Percentiles rank a stretch among this genome's conserved stretches.
These are phyloP conservation scores for Drosophila pachea DNA, from an alignment of 1,140 invertebrate genomes.

Conservation along the genomic window DNA sequence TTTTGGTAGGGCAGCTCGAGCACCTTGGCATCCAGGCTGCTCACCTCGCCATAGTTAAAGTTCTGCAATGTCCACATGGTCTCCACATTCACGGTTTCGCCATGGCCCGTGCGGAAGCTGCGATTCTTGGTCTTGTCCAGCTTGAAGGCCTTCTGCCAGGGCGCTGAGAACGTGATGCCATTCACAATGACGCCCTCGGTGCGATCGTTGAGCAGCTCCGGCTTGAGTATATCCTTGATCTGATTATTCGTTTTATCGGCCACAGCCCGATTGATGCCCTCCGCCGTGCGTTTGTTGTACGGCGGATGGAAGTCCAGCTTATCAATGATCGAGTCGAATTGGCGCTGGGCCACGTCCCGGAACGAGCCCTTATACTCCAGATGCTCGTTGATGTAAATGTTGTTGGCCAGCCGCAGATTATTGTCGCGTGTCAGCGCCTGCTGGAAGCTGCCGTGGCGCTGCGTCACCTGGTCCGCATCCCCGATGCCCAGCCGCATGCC, in stretches of 20 bases:
- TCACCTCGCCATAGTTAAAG: conserved; percentile 67
- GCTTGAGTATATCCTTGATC: conserved; percentile 61
- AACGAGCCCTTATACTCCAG: conserved; percentile 73
- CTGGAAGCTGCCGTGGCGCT: conserved; percentile 64
- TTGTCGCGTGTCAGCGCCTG: conserved; percentile 66
- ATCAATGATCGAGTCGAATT: conserved; percentile 73
- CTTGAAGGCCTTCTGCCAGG: conserved; percentile 71
- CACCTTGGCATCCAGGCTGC: conserved; percentile 67
- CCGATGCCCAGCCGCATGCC: conserved; percentile 62
- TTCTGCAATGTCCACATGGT: conserved; percentile 75
- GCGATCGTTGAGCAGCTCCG: conserved; percentile 67
- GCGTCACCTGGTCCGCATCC: conserved; percentile 66
- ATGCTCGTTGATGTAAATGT: conserved; percentile 75
- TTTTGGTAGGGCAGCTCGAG: conserved; percentile 74
- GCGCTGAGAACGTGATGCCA: conserved; percentile 55
- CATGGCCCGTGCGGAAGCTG: conserved; percentile 57
- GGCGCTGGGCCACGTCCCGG: conserved; percentile 66
- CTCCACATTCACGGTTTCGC: conserved; percentile 64
- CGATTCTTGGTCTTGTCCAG: conserved; percentile 60
- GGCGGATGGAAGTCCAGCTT: conserved; percentile 76
- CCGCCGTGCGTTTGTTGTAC: conserved; percentile 73
- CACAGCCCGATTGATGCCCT: conserved; percentile 66
- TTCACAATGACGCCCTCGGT: conserved; percentile 74
- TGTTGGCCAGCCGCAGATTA: conserved; percentile 70
- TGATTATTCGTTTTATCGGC: conserved; percentile 68